Evolutionary conservation across 1,140 invertebrate genomes (phyloP).

Genomic region (Leguminivora glycinivorella): DNA sequence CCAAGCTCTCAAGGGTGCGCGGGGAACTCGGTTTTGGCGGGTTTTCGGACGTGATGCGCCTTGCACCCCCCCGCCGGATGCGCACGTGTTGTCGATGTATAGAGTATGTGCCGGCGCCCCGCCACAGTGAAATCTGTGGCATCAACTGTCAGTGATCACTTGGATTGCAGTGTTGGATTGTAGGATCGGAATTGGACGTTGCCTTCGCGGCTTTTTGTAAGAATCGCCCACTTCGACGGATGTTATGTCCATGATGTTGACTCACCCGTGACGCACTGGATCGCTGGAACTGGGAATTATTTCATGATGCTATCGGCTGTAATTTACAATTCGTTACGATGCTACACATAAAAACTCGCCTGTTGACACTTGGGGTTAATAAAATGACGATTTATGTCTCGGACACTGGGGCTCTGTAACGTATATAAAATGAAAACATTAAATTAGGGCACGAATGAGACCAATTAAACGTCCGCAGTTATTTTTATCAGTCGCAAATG

Average conservation of each 20-base stretch:
- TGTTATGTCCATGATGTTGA: slow-evolving; percentile 73
- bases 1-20: slow-evolving; percentile 45
- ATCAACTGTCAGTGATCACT: slow-evolving; percentile 53
- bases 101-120: slow-evolving; percentile 38
- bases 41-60: slow-evolving; percentile 69
- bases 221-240: slow-evolving; percentile 57
- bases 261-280: slow-evolving; percentile 75
- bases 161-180: slow-evolving; percentile 78
- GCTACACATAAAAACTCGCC: background rate
- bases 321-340: slow-evolving; percentile 26
- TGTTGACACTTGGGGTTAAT: slow-evolving; percentile 21
- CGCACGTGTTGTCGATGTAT: slow-evolving; percentile 59
- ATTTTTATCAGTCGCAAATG: slow-evolving; percentile 19
- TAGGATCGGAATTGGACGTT: slow-evolving; percentile 54
- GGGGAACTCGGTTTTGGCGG: slow-evolving; percentile 68
- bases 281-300: slow-evolving; percentile 66
- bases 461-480: slow-evolving; percentile 24
- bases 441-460: slow-evolving; percentile 21
- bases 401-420: slow-evolving; percentile 8
- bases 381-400: slow-evolving; percentile 18
- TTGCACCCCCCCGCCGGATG: slow-evolving; percentile 55
- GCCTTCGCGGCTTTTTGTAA: slow-evolving; percentile 60
- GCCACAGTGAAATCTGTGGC: slow-evolving; percentile 65
- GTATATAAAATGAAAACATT: slow-evolving; percentile 26
- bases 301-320: slow-evolving; percentile 32